Evolutionary conservation across 1,140 invertebrate genomes (phyloP).

Genomic region (Hypothenemus hampei): DNA sequence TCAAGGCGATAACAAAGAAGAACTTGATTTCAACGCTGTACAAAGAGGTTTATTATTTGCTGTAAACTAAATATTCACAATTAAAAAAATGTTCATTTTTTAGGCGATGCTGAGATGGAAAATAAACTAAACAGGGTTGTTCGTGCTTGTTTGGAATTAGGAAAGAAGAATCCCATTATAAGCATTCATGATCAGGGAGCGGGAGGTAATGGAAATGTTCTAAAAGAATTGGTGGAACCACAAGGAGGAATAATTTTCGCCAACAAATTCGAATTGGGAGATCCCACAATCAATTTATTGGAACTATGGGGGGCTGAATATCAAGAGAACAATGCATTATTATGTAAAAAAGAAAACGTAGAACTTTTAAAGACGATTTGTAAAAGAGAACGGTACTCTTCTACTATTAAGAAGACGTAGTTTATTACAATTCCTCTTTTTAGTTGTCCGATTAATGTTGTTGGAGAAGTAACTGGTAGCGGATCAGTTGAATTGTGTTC

Average conservation of each 20-base stretch:
- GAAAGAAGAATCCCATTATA: slow-evolving; percentile 80
- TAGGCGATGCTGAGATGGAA: slow-evolving; percentile 96
- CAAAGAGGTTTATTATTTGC: slow-evolving; percentile 59
- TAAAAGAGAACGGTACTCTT: slow-evolving; percentile 62
- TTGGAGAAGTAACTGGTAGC: slow-evolving; percentile 85
- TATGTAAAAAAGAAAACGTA: slow-evolving; percentile 65
- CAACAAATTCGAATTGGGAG: slow-evolving; percentile 84
- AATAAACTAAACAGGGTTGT: slow-evolving; percentile 94
- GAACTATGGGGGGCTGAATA: slow-evolving; percentile 98
- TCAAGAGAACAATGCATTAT: slow-evolving; percentile 91
- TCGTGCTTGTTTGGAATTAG: slow-evolving; percentile 82
- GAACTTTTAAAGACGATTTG: slow-evolving; percentile 68
- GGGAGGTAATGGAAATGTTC: slow-evolving; percentile 96
- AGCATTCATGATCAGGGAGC: slow-evolving; percentile 94
- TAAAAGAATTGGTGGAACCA: slow-evolving; percentile 95
- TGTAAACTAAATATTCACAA: background rate
- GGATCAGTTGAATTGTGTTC: slow-evolving; percentile 69
- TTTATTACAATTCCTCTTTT: background rate
- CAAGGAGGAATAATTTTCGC: slow-evolving; percentile 87
- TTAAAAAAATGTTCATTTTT: slow-evolving; percentile 2
- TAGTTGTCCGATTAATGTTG: slow-evolving; percentile 78
- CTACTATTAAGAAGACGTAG: background rate
- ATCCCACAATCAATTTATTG: slow-evolving; percentile 86
- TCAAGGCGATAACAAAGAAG: slow-evolving; percentile 78
- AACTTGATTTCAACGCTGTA: slow-evolving; percentile 93